Evolutionary conservation across 2,113 vertebrate genomes (phyloP).

Genomic region (Megaleporinus macrocephalus): DNA sequence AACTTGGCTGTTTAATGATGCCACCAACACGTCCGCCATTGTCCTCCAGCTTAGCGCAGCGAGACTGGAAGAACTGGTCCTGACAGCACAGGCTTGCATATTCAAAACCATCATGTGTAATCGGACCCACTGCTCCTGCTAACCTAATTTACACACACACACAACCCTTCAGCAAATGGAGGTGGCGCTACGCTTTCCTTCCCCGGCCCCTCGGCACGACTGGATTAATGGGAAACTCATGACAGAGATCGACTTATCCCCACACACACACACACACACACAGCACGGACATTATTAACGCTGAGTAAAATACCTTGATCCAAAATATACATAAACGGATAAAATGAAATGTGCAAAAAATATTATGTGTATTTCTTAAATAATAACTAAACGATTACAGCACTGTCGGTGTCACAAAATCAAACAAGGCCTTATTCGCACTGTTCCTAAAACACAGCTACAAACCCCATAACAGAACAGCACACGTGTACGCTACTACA

Average conservation of each 20-base stretch:
- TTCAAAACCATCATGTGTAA: constrained; percentile 87
- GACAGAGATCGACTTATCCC: constrained; percentile 52
- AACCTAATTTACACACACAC: constrained; percentile 82
- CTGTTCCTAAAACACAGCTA: neutral
- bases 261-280: constrained; percentile 49
- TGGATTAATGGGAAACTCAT: constrained; percentile 62
- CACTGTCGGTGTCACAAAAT: neutral
- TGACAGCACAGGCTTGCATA: constrained; percentile 83
- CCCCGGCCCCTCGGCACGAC: constrained; percentile 43
- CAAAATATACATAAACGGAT: neutral
- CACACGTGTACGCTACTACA: neutral
- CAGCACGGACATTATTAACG: constrained; percentile 15
- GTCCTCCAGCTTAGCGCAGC: constrained; percentile 71
- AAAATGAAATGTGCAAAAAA: neutral
- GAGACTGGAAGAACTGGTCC: constrained; percentile 92
- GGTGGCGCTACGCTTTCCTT: constrained; percentile 47
- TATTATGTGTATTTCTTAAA: neutral
- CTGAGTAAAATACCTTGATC: neutral
- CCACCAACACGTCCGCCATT: constrained; percentile 63
- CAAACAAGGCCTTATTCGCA: too few species aligned
- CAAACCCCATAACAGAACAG: neutral
- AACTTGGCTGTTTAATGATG: constrained; percentile 57
- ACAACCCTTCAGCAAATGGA: constrained; percentile 61
- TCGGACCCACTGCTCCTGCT: constrained; percentile 79
- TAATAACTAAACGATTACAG: too few species aligned